Evolutionary conservation across 2,888 invertebrate genomes (phyloP).

Genomic region (Agriotes lineatus): DNA sequence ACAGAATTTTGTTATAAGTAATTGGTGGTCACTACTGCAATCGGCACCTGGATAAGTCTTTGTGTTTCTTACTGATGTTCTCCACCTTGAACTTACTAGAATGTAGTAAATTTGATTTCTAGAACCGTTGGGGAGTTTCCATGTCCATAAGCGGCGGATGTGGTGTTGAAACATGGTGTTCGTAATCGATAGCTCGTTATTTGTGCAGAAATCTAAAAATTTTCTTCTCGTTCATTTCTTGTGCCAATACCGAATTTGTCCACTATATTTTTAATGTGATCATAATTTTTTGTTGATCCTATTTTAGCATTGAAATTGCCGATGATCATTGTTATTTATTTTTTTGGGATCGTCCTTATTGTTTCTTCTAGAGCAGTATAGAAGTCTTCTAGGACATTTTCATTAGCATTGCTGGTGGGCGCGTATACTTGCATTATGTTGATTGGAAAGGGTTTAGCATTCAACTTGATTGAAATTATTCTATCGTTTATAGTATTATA

Average conservation of each 20-base stretch:
- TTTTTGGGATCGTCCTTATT: background rate
- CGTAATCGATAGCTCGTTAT: background rate
- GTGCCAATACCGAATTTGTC: background rate
- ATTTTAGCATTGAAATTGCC: background rate
- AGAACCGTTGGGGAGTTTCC: too few species aligned
- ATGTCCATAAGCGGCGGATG: too few species aligned
- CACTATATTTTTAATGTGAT: background rate
- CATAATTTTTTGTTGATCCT: background rate
- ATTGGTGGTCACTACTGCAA: background rate
- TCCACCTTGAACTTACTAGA: background rate
- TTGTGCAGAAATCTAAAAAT: background rate
- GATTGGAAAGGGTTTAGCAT: too few species aligned
- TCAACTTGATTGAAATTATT: too few species aligned
- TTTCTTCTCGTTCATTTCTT: background rate
- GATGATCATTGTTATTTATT: background rate
- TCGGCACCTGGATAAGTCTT: too few species aligned
- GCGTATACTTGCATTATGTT: too few species aligned
- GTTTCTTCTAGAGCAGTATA: background rate
- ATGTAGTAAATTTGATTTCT: background rate
- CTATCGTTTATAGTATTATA: too few species aligned
- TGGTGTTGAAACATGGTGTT: background rate
- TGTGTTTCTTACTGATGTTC: too few species aligned
- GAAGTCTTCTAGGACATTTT: background rate
- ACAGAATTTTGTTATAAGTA: too few species aligned
- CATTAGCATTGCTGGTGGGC: background rate